A percentile compares a stretch with the other conserved stretches of the same genome.
phyloP scores from a whole-genome alignment of 2,888 invertebrate species.

The Mesorhabditis spiculigera region DNA sequence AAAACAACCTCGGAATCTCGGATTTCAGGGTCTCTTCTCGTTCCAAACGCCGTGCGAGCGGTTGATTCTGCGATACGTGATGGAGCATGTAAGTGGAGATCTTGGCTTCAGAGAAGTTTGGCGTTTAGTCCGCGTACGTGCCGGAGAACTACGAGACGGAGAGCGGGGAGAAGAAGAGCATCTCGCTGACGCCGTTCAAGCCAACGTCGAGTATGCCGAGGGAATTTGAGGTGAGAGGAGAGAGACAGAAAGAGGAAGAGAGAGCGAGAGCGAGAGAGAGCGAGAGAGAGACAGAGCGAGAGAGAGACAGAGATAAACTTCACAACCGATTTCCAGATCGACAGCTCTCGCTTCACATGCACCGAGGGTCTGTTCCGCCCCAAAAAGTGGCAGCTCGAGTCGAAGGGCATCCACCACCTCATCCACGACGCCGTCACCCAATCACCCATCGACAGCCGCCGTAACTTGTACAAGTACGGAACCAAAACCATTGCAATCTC shows the following conservation, averaged over 20 bases:
- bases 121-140: constrained; percentile 61
- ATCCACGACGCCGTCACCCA: constrained; percentile 65
- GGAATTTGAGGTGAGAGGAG: constrained; percentile 21
- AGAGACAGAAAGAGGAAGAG: too few species aligned
- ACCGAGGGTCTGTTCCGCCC: constrained; percentile 66
- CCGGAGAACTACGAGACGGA: too few species aligned
- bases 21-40: constrained; percentile 38
- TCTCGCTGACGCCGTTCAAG: too few species aligned
- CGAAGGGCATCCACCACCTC: constrained; percentile 58
- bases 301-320: neutral
- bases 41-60: constrained; percentile 62
- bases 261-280: too few species aligned
- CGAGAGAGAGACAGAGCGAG: neutral
- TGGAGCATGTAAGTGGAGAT: constrained; percentile 60
- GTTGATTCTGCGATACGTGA: constrained; percentile 62
- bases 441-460: constrained; percentile 67
- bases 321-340: constrained; percentile 56
- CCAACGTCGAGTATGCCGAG: constrained; percentile 26
- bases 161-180: too few species aligned
- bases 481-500: neutral
- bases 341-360: constrained; percentile 61
- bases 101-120: neutral
- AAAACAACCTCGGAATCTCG: too few species aligned
- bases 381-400: constrained; percentile 66
- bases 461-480: constrained; percentile 45